Conservation (phyloP, 1,140 invertebrate genomes). For the Paramacrobiotus metropolitanus region DNA sequence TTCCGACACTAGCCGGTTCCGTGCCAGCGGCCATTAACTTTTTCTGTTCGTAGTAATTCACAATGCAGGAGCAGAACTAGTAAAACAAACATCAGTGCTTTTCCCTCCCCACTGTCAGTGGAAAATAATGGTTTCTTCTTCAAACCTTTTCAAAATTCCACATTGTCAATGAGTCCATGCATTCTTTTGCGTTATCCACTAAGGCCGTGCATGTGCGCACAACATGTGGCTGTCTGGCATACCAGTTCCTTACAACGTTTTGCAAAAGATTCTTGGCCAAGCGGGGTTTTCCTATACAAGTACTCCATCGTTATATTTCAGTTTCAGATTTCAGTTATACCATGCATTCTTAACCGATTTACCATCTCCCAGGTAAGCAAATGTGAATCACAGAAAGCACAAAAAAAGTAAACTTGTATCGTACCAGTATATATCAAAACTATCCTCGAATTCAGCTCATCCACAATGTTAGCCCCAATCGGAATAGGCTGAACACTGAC, state of each 20-base stretch:
- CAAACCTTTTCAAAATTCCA: background rate
- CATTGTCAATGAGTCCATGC: background rate
- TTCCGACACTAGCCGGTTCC: background rate
- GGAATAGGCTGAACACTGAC: constrained; percentile 19
- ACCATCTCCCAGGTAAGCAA: too few relatives aligned
- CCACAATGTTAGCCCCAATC: constrained; percentile 16
- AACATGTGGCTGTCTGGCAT: constrained; percentile 24
- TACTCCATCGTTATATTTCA: too few relatives aligned
- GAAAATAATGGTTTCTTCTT: too few relatives aligned
- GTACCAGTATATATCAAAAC: constrained; percentile 27
- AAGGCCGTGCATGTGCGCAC: constrained; percentile 10
- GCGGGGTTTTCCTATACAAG: constrained; percentile 23
- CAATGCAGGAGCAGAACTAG: background rate
- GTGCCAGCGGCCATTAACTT: background rate
- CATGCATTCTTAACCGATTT: too few relatives aligned
- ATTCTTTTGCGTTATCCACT: background rate
- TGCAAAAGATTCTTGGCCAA: constrained; percentile 30
- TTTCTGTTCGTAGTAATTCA: background rate
- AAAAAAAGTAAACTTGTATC: background rate
- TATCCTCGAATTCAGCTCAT: constrained; percentile 22
- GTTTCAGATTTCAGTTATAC: too few relatives aligned
- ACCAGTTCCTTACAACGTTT: constrained; percentile 30
- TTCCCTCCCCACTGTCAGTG: too few relatives aligned
- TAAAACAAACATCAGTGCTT: too few relatives aligned
- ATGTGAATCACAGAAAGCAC: too few relatives aligned